These are phyloP conservation scores for Watsonalla binaria DNA, from an alignment of 2,888 invertebrate genomes.

Conservation along the genomic window DNA sequence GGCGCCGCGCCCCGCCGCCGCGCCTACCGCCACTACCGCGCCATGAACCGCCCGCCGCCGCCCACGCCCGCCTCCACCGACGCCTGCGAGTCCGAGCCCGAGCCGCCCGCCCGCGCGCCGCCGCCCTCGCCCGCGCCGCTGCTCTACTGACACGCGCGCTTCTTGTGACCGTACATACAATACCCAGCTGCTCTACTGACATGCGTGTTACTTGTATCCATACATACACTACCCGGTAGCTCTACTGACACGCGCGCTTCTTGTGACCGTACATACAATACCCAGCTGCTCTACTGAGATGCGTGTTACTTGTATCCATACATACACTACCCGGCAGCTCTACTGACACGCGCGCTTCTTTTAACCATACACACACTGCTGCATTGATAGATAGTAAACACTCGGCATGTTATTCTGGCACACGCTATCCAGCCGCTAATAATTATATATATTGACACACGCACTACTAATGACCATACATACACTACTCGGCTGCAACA, in stretches of 20 bases:
- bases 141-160: conserved; percentile 21
- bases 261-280: not conserved
- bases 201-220: too few relatives aligned
- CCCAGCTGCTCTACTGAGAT: not conserved
- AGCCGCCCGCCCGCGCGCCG: conserved; percentile 89
- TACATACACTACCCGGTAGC: not conserved
- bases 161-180: not conserved
- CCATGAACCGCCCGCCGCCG: conserved; percentile 93
- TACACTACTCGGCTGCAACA: too few relatives aligned
- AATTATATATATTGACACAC: too few relatives aligned
- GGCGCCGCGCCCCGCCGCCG: conserved; percentile 83
- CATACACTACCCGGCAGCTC: not conserved
- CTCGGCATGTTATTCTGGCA: too few relatives aligned
- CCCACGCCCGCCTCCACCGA: conserved; percentile 97
- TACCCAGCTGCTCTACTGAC: not conserved
- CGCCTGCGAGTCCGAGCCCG: conserved; percentile 90
- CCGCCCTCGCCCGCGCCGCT: conserved; percentile 90
- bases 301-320: too few relatives aligned
- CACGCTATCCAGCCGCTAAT: too few relatives aligned
- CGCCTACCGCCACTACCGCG: conserved; percentile 87
- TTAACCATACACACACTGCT: too few relatives aligned
- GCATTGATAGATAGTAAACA: too few relatives aligned
- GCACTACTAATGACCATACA: too few relatives aligned
- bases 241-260: too few relatives aligned
- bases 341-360: too few relatives aligned